phyloP scores from a whole-genome alignment of 1,140 invertebrate genomes.

The Nylanderia fulva region DNA sequence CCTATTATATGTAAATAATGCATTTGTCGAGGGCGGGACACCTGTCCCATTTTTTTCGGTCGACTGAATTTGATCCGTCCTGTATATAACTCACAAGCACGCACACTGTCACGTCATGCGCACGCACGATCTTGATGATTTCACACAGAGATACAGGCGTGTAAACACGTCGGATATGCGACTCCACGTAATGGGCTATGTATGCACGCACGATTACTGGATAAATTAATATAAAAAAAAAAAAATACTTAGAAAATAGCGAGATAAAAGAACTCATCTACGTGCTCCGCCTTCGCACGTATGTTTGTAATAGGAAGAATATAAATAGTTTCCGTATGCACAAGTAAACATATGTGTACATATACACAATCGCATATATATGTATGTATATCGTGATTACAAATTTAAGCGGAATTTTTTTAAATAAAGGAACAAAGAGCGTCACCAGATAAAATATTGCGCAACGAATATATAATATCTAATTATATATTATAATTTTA shows the following conservation, averaged over 20 bases:
- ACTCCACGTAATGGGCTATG: slow-evolving; percentile 50
- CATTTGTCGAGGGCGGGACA: slow-evolving; percentile 33
- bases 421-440: slow-evolving; percentile 4
- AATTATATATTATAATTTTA: slow-evolving; percentile 57
- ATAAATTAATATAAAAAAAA: slow-evolving; percentile 71
- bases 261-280: slow-evolving; percentile 52
- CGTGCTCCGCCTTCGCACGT: slow-evolving; percentile 21
- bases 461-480: slow-evolving; percentile 44
- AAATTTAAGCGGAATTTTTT: slow-evolving; percentile 68
- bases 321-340: slow-evolving; percentile 40
- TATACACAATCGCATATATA: not conserved
- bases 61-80: slow-evolving; percentile 64
- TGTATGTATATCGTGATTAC: slow-evolving; percentile 73
- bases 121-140: slow-evolving; percentile 33
- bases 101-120: not conserved
- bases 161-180: slow-evolving; percentile 60
- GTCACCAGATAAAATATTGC: slow-evolving; percentile 5
- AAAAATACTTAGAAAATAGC: slow-evolving; percentile 48
- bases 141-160: slow-evolving; percentile 60
- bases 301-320: slow-evolving; percentile 37
- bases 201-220: slow-evolving; percentile 62
- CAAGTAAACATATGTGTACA: slow-evolving; percentile 24
- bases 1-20: not conserved
- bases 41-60: slow-evolving; percentile 59
- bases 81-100: slow-evolving; percentile 53